These are phyloP conservation scores for Trialeurodes vaporariorum DNA, from an alignment of 1,140 invertebrate species.

Conservation along the genomic window DNA sequence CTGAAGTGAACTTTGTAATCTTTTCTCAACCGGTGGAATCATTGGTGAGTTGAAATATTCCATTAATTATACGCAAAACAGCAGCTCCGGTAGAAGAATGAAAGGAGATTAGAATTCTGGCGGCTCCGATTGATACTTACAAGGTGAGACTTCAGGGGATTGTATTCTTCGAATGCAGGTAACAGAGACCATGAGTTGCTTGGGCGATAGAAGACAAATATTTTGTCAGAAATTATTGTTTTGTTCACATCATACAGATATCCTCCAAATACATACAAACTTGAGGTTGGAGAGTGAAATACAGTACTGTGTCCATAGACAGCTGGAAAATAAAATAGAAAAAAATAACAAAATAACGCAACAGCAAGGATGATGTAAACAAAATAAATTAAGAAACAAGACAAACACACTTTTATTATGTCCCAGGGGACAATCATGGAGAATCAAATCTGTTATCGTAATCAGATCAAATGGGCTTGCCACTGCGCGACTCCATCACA, in stretches of 20 bases:
- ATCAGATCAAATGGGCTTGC: no score
- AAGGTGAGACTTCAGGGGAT: slow-evolving; percentile 33
- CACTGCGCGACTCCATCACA: no score
- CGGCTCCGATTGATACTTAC: slow-evolving; percentile 21
- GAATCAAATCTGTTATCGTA: no score
- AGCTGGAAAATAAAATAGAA: slow-evolving; percentile 34
- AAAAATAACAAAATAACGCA: slow-evolving; percentile 6
- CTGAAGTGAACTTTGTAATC: no score
- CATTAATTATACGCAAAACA: no score
- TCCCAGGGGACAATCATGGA: no score
- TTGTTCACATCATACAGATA: slow-evolving; percentile 59
- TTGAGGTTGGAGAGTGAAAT: slow-evolving; percentile 65
- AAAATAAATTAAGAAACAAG: slow-evolving; percentile 2
- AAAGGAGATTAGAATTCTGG: slow-evolving; percentile 4
- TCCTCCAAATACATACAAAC: slow-evolving; percentile 85
- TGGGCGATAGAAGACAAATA: slow-evolving; percentile 66
- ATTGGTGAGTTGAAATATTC: no score
- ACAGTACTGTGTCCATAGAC: slow-evolving; percentile 85
- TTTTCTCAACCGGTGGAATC: no score
- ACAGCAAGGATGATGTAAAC: neutral
- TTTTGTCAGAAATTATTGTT: slow-evolving; percentile 55
- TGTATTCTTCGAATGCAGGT: slow-evolving; percentile 52
- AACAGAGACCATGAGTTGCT: slow-evolving; percentile 63
- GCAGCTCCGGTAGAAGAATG: no score
- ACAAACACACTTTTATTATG: slow-evolving; percentile 6